phyloP scores from a whole-genome alignment of 2,797 vertebrate species.

The Poeciliopsis infans region DNA sequence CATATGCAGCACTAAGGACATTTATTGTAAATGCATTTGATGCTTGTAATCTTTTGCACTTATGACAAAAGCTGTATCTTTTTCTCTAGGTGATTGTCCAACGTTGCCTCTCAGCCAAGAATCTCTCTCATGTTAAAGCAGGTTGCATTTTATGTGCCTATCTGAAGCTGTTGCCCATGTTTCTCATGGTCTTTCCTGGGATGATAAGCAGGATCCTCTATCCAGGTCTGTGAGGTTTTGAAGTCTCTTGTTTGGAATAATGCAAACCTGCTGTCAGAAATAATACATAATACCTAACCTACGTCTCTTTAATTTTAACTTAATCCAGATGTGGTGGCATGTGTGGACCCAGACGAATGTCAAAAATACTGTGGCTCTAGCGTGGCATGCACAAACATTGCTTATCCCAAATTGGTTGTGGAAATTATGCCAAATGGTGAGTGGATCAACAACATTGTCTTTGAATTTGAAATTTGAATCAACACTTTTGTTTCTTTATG shows the following conservation, averaged over 20 bases:
- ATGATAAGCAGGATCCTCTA: constrained; percentile 97
- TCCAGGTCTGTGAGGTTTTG: constrained; percentile 74
- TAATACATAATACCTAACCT: neutral
- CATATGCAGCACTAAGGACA: neutral
- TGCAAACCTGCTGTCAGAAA: neutral
- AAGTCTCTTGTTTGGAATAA: neutral
- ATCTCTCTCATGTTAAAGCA: constrained; percentile 93
- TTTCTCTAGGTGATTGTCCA: constrained; percentile 91
- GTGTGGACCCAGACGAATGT: constrained; percentile 85
- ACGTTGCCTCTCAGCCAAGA: constrained; percentile 93
- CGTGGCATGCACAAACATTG: constrained; percentile 93
- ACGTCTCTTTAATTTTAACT: neutral
- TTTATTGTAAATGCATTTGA: constrained; percentile 1
- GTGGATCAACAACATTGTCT: constrained; percentile 14
- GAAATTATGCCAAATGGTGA: constrained; percentile 94
- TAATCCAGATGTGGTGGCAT: constrained; percentile 88
- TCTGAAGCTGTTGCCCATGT: constrained; percentile 93
- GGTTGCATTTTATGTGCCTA: constrained; percentile 93
- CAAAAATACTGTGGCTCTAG: constrained; percentile 74
- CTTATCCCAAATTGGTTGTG: constrained; percentile 92
- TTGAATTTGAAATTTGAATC: no score
- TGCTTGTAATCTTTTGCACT: neutral
- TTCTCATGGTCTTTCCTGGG: constrained; percentile 95
- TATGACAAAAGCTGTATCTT: neutral
- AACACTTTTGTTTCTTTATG: no score